These are phyloP conservation scores for Listronotus oregonensis DNA, from an alignment of 1,140 invertebrate genomes.

Conservation along the genomic window DNA sequence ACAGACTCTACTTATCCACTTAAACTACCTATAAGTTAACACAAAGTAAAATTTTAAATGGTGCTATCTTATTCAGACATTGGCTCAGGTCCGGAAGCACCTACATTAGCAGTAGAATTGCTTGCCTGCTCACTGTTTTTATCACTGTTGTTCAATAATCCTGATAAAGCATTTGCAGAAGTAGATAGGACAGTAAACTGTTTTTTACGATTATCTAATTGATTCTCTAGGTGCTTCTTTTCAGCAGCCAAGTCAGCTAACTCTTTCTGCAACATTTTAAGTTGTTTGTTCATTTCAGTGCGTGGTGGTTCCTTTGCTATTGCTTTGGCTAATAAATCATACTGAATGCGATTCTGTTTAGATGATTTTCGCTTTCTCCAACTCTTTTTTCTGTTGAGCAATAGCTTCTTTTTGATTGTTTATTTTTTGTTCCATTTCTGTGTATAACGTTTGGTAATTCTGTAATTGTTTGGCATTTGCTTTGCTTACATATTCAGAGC, in stretches of 20 bases:
- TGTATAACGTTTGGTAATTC: conserved; percentile 80
- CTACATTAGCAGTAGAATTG: conserved; percentile 39
- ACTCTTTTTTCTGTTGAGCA: conserved; percentile 72
- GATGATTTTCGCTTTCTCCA: conserved; percentile 79
- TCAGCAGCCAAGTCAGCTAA: conserved; percentile 36
- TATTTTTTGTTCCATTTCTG: conserved; percentile 78
- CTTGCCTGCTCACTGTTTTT: conserved; percentile 82
- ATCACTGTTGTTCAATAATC: conserved; percentile 1
- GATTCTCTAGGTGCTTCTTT: conserved; percentile 36
- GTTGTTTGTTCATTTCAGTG: background rate
- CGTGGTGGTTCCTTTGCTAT: background rate
- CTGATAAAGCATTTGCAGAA: conserved; percentile 18
- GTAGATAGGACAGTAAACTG: conserved; percentile 42
- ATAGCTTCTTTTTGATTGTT: conserved; percentile 76
- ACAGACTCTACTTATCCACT: no score
- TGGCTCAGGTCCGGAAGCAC: conserved; percentile 43
- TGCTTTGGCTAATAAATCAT: conserved; percentile 6
- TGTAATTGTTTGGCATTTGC: conserved; percentile 85
- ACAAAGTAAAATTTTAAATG: no score
- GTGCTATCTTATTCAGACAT: conserved; percentile 47
- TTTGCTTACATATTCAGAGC: conserved; percentile 76
- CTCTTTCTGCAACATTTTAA: conserved; percentile 19
- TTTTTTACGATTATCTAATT: conserved; percentile 47
- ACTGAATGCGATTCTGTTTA: conserved; percentile 85
- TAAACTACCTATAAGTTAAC: no score